phyloP scores from a whole-genome alignment of 2,888 invertebrate species.

The Drosophila colorata region DNA sequence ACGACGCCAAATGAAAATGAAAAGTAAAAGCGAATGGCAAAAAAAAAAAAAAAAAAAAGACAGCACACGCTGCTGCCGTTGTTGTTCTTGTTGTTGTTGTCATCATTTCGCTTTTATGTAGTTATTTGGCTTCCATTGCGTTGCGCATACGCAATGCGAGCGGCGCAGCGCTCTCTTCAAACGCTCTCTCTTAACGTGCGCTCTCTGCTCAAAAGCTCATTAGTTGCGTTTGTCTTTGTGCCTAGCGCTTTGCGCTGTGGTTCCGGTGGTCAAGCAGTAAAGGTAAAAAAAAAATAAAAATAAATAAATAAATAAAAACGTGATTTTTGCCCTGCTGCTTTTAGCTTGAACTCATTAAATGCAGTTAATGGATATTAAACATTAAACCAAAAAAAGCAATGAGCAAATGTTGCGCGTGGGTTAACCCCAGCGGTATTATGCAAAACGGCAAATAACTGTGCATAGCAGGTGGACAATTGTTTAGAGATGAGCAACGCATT shows the following conservation, averaged over 20 bases:
- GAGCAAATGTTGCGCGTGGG: constrained; percentile 50
- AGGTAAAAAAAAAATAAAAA: constrained; percentile 6
- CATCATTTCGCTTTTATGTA: constrained; percentile 46
- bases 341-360: constrained; percentile 64
- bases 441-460: constrained; percentile 24
- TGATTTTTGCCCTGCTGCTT: constrained; percentile 30
- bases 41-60: not conserved
- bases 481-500: not conserved
- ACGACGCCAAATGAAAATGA: constrained; percentile 49
- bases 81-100: constrained; percentile 15
- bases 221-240: constrained; percentile 31
- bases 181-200: constrained; percentile 11
- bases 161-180: not conserved
- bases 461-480: constrained; percentile 6
- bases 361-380: constrained; percentile 74
- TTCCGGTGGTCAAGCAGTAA: constrained; percentile 47
- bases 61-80: not conserved
- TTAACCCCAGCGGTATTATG: constrained; percentile 23
- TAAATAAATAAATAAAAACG: too few relatives aligned
- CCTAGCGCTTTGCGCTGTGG: constrained; percentile 23
- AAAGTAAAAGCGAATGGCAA: constrained; percentile 57
- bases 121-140: constrained; percentile 50
- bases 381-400: constrained; percentile 51
- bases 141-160: constrained; percentile 61
- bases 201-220: constrained; percentile 31